phyloP scores from a whole-genome alignment of 2,113 vertebrate genomes.

The Eonycteris spelaea region DNA sequence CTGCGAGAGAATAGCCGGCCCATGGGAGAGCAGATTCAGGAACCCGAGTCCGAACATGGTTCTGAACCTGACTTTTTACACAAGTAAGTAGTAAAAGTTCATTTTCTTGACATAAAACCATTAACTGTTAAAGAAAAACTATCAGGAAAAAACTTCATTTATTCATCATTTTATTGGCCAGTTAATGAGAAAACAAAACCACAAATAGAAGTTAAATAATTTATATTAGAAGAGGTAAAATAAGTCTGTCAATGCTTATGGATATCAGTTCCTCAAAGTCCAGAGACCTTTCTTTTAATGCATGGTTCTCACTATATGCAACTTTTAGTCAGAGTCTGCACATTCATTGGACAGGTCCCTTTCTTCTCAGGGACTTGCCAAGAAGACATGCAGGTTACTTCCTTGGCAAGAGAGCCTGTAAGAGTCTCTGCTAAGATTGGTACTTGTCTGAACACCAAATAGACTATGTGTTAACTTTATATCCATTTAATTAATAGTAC shows the following conservation, averaged over 20 bases:
- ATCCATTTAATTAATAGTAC: conserved; percentile 6
- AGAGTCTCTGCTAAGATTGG: background rate
- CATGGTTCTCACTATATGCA: background rate
- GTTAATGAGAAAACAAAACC: background rate
- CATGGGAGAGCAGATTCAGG: conserved; percentile 94
- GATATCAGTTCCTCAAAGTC: background rate
- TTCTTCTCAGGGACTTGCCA: background rate
- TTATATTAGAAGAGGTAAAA: background rate
- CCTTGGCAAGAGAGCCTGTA: background rate
- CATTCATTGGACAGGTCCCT: background rate
- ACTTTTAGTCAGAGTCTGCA: background rate
- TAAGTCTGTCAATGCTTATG: background rate
- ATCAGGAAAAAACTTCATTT: background rate
- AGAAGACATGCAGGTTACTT: background rate
- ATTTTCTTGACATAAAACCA: background rate
- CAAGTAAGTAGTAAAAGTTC: conserved; percentile 87
- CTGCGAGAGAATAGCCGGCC: conserved; percentile 94
- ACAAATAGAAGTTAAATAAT: background rate
- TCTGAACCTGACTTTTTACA: conserved; percentile 97
- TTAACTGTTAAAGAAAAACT: background rate
- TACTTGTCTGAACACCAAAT: background rate
- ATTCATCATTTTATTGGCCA: background rate
- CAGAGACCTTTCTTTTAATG: background rate
- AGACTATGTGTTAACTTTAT: background rate
- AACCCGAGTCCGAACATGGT: conserved; percentile 96